These are phyloP conservation scores for Cryptoblepharus egeriae DNA, from an alignment of 2,797 vertebrate genomes.

Conservation along the genomic window DNA sequence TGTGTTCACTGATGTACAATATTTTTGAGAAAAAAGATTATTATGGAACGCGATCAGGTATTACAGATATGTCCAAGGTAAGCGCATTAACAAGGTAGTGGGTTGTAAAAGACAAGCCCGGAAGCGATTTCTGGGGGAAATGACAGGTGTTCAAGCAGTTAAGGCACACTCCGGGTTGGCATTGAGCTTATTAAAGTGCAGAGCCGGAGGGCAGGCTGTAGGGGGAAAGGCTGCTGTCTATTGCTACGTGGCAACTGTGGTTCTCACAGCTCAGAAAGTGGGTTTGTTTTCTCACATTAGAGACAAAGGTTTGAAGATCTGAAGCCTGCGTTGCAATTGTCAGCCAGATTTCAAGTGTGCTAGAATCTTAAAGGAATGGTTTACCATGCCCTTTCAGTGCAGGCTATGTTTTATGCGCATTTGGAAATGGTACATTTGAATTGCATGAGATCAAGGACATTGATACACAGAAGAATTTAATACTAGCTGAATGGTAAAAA, in stretches of 20 bases:
- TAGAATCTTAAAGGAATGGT: background rate
- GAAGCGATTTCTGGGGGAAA: background rate
- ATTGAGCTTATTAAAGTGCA: slow-evolving; percentile 5
- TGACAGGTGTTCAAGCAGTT: background rate
- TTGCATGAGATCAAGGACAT: background rate
- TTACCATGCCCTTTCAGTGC: background rate
- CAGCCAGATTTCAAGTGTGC: background rate
- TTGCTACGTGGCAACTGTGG: background rate
- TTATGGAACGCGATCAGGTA: background rate
- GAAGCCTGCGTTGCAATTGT: background rate
- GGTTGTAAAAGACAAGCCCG: background rate
- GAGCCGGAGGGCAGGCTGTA: slow-evolving; percentile 18
- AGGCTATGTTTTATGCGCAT: background rate
- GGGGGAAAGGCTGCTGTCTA: background rate
- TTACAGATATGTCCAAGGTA: background rate
- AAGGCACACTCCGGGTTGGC: background rate
- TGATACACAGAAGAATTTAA: background rate
- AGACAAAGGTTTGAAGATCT: background rate
- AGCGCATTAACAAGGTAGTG: background rate
- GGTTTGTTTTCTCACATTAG: background rate
- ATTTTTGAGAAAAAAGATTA: background rate
- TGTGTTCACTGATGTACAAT: background rate
- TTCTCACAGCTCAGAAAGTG: slow-evolving; percentile 18
- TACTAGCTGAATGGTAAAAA: background rate
- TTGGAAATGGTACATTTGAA: slow-evolving; percentile 1